Conservation (phyloP, 1,140 invertebrate genomes). For the Nautilus pompilius region DNA sequence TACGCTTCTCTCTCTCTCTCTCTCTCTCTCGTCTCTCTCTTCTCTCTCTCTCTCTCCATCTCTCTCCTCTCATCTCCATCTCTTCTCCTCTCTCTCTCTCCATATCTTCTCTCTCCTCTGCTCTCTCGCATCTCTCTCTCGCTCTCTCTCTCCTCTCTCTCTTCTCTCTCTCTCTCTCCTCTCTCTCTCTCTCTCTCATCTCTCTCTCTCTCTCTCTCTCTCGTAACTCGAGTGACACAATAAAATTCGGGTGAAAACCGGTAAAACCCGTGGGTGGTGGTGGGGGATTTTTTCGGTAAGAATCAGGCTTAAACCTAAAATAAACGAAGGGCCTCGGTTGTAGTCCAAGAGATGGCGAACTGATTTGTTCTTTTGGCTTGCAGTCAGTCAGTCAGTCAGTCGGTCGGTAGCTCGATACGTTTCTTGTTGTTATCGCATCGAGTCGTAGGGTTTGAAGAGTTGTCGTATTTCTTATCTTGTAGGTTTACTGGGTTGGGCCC, state of each 20-base stretch:
- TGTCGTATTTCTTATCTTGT: slow-evolving; percentile 14
- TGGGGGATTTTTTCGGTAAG: no score
- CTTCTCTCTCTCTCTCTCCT: not conserved
- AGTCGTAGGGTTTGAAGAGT: not conserved
- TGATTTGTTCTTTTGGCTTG: not conserved
- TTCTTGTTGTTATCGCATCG: not conserved
- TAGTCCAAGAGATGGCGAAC: not conserved
- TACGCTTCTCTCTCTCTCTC: slow-evolving; percentile 4
- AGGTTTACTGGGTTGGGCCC: slow-evolving; percentile 90
- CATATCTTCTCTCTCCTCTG: not conserved
- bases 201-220: slow-evolving; percentile 5
- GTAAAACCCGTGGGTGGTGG: no score
- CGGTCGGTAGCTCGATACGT: not conserved
- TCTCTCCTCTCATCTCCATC: not conserved
- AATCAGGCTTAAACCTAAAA: not conserved
- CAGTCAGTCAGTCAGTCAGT: not conserved
- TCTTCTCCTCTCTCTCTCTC: slow-evolving; percentile 10
- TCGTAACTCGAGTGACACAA: not conserved
- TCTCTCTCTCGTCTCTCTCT: not conserved
- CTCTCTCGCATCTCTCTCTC: not conserved
- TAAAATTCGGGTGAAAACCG: no score
- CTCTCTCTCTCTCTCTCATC: slow-evolving; percentile 9
- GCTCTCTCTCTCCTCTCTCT: not conserved
- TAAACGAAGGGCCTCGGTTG: not conserved
- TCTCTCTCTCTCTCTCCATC: slow-evolving; percentile 8